Evolutionary conservation across 1,140 invertebrate genomes (phyloP).

Genomic region (Orchestia grillus): DNA sequence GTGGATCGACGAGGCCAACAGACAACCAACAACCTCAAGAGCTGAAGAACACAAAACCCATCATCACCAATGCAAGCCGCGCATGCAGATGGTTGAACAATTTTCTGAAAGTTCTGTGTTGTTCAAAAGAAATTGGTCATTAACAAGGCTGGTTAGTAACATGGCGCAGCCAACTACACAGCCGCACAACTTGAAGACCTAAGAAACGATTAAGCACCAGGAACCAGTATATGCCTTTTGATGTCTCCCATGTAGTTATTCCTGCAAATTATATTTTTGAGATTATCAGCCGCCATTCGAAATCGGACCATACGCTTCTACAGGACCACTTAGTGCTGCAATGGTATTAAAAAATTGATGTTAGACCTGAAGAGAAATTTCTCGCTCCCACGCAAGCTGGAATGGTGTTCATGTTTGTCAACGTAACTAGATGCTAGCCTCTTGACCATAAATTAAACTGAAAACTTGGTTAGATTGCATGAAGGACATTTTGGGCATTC

Average conservation of each 20-base stretch:
- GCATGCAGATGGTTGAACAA: background rate
- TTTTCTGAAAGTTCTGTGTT: slow-evolving; percentile 26
- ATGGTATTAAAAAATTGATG: background rate
- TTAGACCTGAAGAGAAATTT: background rate
- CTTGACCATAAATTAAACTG: background rate
- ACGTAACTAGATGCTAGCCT: background rate
- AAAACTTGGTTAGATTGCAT: background rate
- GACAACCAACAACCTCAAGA: background rate
- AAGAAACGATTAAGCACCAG: background rate
- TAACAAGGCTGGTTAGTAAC: slow-evolving; percentile 36
- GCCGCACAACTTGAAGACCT: background rate
- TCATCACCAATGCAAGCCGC: background rate
- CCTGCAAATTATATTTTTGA: slow-evolving; percentile 27
- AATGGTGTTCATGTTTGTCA: background rate
- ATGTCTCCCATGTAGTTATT: background rate
- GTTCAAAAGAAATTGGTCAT: slow-evolving; percentile 32
- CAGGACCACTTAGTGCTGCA: background rate
- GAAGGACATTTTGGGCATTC: background rate
- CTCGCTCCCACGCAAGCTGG: background rate
- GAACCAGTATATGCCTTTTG: background rate
- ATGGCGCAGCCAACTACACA: background rate
- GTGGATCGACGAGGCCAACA: background rate
- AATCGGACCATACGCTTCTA: slow-evolving; percentile 12
- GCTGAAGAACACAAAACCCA: background rate
- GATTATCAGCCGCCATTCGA: background rate